Base-by-base conservation (phyloP, 1,140 invertebrate species). In the Linepithema humile region DNA sequence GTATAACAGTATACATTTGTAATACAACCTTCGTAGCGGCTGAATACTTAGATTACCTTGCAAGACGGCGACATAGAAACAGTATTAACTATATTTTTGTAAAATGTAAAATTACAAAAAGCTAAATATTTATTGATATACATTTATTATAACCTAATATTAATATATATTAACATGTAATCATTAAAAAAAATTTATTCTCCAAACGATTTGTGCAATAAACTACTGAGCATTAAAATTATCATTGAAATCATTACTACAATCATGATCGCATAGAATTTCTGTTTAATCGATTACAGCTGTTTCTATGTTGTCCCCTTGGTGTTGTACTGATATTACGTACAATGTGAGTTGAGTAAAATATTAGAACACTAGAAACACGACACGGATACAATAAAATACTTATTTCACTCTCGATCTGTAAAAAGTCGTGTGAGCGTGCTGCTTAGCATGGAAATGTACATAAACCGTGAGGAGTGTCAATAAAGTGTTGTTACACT, bases 401-500 rank as follows among this genome's bases (percentile, higher is more conserved):
- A 38, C 12, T 69, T n/a, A 20, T 10, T 82, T 43, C 83, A 87
- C 26, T 74, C 70, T 78, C 59, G 15, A 69, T 55, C 38, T 80
- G 65, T 53, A 82, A 84, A 73, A 67, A 20, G 23, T 60, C 43
- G 70, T 69, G 50, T 74, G 70, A 32, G 48, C 74, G 82, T 65
- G 62, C 38, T 89, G 29, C 15, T 53, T 60, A 60, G 64, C 67
- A 90, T 78, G 45, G 50, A 87, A 87, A 65, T 90, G 88, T 86
- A 89, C 35, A 90, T 85, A 88, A 65, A 83, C 67, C 65, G 48
- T 69, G 38, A 67, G 84, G 67, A 62, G 82, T 86, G 53, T 88
- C 85, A 89, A 92, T 90, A 82, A 90, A 89, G 32, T 12, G 57
- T 87, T 85, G 73, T 64, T 90, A 90, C 35, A 88, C 7, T 59